Evolutionary conservation across 2,113 vertebrate genomes (phyloP), one percentile per base, ranked within the genome.

Genomic region (Grammomys surdaster): DNA sequence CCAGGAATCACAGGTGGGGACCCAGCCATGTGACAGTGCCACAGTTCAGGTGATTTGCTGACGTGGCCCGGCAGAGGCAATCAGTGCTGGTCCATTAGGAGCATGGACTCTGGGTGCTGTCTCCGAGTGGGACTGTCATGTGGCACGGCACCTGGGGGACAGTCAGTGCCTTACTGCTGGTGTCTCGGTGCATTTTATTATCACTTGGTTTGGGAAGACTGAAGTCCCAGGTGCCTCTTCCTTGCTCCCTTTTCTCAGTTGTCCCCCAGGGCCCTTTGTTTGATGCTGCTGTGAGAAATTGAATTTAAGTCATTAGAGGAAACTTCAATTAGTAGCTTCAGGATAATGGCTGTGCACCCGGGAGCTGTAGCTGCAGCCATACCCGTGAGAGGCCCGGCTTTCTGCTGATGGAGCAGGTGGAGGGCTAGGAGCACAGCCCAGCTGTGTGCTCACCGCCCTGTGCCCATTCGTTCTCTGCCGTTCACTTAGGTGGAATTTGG

Each of bases 401-500:
- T 96, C 73, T 88, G 96, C 96, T 95, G 92, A 93, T 11, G 40
- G 91, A 92, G 95, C 94, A 94, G 91, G 94, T 72, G 88, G 93
- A 36, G 65, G 70, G 93, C 77, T 28, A 12, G 46, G 88, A 33
- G 43, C 88, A 58, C 10, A 24, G 80, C 56, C 8, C 40, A 40
- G 58, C 46, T 48, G 24, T 26, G 4, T 60, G 88, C 51, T 95
- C 87, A 56, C 81, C 65, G 70, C 69, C 67, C 48, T 46, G 24
- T 86, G 60, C 11, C 0, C 20, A 2, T 76, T 86, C 20, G 2
- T 76, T 88, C 73, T 69, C 13, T 93, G 22, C 31, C 20, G 11
- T 13, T 89, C 20, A 7, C 85, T 67, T 12, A 99, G 99, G 98
- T 98, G 1, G 99, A 99, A 90, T 99, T 99, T 89, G 98, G 97